Base-by-base conservation (phyloP, 2,113 vertebrate species). In the Meles meles region DNA sequence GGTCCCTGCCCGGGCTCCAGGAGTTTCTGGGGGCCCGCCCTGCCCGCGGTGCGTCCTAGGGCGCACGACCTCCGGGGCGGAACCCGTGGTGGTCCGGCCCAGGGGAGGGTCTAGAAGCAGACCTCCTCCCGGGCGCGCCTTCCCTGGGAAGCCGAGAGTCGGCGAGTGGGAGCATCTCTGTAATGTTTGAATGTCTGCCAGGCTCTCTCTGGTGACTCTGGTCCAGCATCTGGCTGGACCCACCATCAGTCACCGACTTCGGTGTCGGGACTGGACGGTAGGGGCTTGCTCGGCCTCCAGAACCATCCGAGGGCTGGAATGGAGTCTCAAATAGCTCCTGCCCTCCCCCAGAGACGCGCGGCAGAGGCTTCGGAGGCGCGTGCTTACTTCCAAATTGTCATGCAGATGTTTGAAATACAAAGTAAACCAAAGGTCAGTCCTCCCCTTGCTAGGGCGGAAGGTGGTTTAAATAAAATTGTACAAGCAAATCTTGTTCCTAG, bases 181-280 rank as follows among this genome's bases (percentile, higher is more conserved):
- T 20, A 37, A 37, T 4, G 34, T 20, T 3, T 47, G 39, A 10
- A 15, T 17, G 7, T 52, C 63, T 65, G 29, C 63, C 18, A 65
- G 57, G 13, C 52, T 52, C 3, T 37, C n/a, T 21, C 20, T 6
- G 39, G 7, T 1, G 10, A 18, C 17, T 47, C 20, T n/a, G n/a
- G n/a, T n/a, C n/a, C n/a, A 7, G 74, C 44, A n/a, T 27, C 9
- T 9, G 11, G 10, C 79, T 65, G 34, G 29, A 80, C 20, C 21
- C 63, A 61, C 42, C 25, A 37, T 11, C 11, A 1, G 11, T 39
- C 21, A 17, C 31, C 47, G 12, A 39, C 31, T 76, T 27, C 23
- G 27, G 47, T 23, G 37, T 47, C 1, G 2, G 25, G n/a, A 23
- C 2, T 12, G 3, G 1, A 4, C 6, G 3, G 47, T 37, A 6